Evolutionary conservation across 2,888 invertebrate species (phyloP).

Genomic region (Charanyca ferruginea): DNA sequence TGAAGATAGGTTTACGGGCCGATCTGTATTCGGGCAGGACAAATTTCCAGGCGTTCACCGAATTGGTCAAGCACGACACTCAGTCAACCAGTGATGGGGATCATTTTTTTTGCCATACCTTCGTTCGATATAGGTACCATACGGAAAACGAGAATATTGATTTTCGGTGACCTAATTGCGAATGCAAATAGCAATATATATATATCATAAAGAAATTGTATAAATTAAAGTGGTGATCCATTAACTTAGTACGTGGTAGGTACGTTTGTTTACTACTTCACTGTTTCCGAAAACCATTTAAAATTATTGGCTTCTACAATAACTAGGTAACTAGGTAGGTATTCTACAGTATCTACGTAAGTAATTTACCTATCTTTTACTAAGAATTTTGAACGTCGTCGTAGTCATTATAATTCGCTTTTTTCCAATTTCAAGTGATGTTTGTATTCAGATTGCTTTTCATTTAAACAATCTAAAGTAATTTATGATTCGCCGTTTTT

Average conservation of each 20-base stretch:
- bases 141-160: not conserved
- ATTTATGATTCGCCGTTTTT: conserved; percentile 58
- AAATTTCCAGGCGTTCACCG: too few relatives aligned
- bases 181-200: not conserved
- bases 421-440: conserved; percentile 14
- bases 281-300: not conserved
- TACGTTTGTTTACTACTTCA: conserved; percentile 1
- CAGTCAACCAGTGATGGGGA: too few relatives aligned
- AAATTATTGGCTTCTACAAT: not conserved
- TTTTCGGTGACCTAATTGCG: not conserved
- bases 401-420: conserved; percentile 13
- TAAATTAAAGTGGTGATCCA: not conserved
- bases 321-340: not conserved
- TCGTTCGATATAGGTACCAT: too few relatives aligned
- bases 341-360: conserved; percentile 9
- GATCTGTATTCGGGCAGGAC: too few relatives aligned
- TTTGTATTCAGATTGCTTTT: conserved; percentile 39
- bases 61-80: too few relatives aligned
- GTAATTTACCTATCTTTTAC: conserved; percentile 34
- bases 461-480: conserved; percentile 40
- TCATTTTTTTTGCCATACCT: too few relatives aligned
- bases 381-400: conserved; percentile 24
- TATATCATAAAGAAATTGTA: not conserved
- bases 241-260: too few relatives aligned
- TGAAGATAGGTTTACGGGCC: too few relatives aligned